phyloP scores from a whole-genome alignment of 2,888 invertebrate genomes.

The Chrysopilus asiliformis region DNA sequence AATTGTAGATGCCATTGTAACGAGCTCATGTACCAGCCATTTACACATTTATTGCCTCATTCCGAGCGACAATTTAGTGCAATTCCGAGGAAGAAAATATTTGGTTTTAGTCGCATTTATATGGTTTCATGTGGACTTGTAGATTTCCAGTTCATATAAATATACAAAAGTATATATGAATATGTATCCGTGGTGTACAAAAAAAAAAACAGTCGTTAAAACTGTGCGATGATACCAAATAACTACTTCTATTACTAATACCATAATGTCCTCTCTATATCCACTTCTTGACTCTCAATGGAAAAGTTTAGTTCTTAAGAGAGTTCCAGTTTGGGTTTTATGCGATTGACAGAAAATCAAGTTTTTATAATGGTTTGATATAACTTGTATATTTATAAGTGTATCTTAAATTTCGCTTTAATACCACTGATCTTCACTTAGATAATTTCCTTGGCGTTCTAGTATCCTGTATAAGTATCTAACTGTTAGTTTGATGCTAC shows the following conservation, averaged over 20 bases:
- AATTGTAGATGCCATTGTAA: not conserved
- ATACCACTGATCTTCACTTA: not conserved
- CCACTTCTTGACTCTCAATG: constrained; percentile 6
- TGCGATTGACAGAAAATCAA: too few species aligned
- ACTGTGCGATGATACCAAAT: constrained; percentile 4
- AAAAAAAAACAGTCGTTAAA: constrained; percentile 2
- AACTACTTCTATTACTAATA: constrained; percentile 7
- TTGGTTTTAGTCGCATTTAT: not conserved
- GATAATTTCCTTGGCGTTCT: not conserved
- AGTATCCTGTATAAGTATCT: not conserved
- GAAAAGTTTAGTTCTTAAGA: constrained; percentile 10
- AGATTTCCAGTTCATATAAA: too few species aligned
- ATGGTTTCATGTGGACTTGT: not conserved
- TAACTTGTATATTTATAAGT: constrained; percentile 1
- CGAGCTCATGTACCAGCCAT: constrained; percentile 3
- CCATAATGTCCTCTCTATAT: constrained; percentile 4
- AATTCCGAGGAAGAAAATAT: constrained; percentile 3
- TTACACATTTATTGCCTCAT: constrained; percentile 9
- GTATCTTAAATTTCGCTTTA: not conserved
- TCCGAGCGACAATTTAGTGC: constrained; percentile 9
- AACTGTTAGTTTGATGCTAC: too few species aligned
- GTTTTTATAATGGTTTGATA: too few species aligned
- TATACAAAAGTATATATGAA: too few species aligned
- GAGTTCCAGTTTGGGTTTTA: constrained; percentile 9
- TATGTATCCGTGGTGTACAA: not conserved